Evolutionary conservation across 2,888 invertebrate species (phyloP), one percentile per base, ranked within the genome.

Genomic region (Tetragonula carbonaria): DNA sequence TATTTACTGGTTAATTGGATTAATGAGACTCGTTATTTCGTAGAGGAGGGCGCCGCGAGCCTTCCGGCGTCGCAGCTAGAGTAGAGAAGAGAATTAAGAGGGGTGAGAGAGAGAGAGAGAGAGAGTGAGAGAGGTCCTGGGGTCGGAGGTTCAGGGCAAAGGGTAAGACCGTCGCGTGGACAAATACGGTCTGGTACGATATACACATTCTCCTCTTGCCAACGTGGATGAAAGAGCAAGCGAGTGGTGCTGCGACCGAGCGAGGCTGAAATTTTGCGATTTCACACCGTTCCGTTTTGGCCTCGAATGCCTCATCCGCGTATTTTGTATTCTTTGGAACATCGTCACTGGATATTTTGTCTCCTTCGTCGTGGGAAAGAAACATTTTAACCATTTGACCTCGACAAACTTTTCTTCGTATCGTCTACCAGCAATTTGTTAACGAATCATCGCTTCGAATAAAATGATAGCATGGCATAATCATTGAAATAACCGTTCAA

Each of bases 1-100:
- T 94, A 94, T 94, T 94, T 94, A 94, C 94, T 94, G 94, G 94
- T 94, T 94, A 94, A 94, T 94, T 94, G 94, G 94, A 94, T 94
- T 94, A 94, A 94, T 94, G 94, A 94, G 94, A 92, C 94, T 94
- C 94, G 94, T 94, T 94, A 94, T 94, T 93, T 92, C 90, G 90
- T 90, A 90, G 92, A 92, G 91, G 92, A 92, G 91, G 87, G 90
- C 57, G 57, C 90, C 90, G 88, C 88, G 91, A 72, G 77, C 74
- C 80, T 82, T 82, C 71, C 79, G 65, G 73, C 86, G 74, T 87
- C 79, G 67, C 65, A 74, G 71, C 71, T 78, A 79, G 83, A 83
- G 77, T 59, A 14, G 86, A 87, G 87, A 83, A 78, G 86, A 87
- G 88, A 86, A 82, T 83, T 84, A 88, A 82, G 87, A 84, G 79